These are phyloP conservation scores for Bruchidius siliquastri DNA, from an alignment of 2,888 invertebrate genomes.

Conservation along the genomic window DNA sequence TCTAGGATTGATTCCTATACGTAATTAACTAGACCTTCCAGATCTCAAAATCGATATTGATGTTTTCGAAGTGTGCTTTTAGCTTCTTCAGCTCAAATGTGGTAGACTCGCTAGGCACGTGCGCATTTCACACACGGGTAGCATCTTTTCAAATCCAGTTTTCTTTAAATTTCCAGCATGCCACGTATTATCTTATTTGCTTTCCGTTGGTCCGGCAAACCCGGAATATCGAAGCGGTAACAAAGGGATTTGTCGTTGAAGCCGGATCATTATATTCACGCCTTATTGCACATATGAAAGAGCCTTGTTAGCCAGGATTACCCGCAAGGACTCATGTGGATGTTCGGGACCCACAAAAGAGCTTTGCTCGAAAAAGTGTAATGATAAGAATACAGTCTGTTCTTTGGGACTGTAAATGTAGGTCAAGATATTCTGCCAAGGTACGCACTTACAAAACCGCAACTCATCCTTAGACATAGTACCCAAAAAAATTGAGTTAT, in stretches of 20 bases:
- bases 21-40: too few relatives aligned
- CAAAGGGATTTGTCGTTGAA: constrained; percentile 13
- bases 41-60: too few relatives aligned
- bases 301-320: not conserved
- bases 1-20: too few relatives aligned
- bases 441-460: too few relatives aligned
- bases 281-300: constrained; percentile 10
- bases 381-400: too few relatives aligned
- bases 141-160: not conserved
- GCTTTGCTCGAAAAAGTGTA: not conserved
- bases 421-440: too few relatives aligned
- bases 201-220: not conserved
- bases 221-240: constrained; percentile 4
- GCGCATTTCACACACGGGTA: not conserved
- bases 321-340: not conserved
- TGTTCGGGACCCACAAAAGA: not conserved
- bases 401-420: too few relatives aligned
- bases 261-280: constrained; percentile 17
- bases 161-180: not conserved
- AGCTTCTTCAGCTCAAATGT: too few relatives aligned
- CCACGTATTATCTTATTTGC: not conserved
- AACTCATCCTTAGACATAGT: too few relatives aligned
- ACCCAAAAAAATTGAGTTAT: too few relatives aligned
- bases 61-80: too few relatives aligned
- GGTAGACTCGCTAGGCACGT: not conserved